phyloP scores from a whole-genome alignment of 30 jellyfish, hydroid and myxozoan species.

The Rhopilema esculentum region DNA sequence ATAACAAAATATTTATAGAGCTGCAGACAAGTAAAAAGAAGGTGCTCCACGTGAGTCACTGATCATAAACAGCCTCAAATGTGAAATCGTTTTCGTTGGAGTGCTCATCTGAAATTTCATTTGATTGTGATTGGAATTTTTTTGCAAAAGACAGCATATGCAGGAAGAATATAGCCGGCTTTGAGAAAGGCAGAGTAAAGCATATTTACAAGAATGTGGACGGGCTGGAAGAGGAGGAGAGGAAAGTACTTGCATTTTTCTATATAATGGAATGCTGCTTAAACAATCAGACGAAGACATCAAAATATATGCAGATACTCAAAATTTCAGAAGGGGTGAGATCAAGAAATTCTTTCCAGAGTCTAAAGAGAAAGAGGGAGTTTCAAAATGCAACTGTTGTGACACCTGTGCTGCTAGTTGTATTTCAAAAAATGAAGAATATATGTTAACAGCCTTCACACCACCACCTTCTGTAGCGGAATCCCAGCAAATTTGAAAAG shows the following conservation, averaged over 20 bases:
- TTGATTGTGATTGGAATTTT: too few species aligned
- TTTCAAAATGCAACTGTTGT: constrained; percentile 34
- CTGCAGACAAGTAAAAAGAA: too few species aligned
- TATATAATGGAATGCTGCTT: constrained; percentile 21
- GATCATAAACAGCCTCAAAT: too few species aligned
- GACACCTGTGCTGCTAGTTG: constrained; percentile 35
- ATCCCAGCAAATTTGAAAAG: not conserved
- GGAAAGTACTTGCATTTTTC: constrained; percentile 29
- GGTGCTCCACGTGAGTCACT: too few species aligned
- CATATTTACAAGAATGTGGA: constrained; percentile 28
- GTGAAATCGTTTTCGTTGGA: too few species aligned
- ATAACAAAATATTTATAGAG: too few species aligned
- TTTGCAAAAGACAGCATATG: too few species aligned
- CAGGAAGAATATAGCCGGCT: too few species aligned
- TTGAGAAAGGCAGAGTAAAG: not conserved
- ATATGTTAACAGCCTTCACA: not conserved
- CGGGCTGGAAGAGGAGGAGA: constrained; percentile 24
- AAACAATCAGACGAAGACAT: constrained; percentile 27
- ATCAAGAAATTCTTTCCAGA: constrained; percentile 8
- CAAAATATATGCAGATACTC: constrained; percentile 1
- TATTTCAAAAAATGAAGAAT: not conserved
- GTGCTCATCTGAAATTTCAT: too few species aligned
- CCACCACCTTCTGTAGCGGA: not conserved
- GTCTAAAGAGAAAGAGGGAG: not conserved
- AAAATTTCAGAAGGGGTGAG: constrained; percentile 11